Evolutionary conservation across 2,797 vertebrate genomes (phyloP), one percentile per base, ranked within the genome.

Genomic region (Trichosurus vulpecula): DNA sequence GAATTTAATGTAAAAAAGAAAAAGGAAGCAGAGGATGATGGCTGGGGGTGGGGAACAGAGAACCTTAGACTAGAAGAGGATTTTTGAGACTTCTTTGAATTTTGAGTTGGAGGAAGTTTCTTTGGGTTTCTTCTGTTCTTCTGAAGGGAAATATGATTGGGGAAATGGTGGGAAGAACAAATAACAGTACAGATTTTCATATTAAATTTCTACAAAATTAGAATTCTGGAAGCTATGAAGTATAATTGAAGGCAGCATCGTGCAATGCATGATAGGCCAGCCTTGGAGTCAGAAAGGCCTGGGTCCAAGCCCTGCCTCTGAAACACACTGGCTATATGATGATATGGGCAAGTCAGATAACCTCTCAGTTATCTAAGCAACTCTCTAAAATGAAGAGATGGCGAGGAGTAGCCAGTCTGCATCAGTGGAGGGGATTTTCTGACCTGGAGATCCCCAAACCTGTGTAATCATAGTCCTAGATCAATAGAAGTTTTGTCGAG

Each of bases 191-290:
- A 90, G 54, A 41, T 55, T 92, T 95, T 54, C 95, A 94, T 55
- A 31, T 55, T 41, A 96, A 93, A 90, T 90, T 93, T 53, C 94
- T 91, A 81, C 19, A 94, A 92, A 97, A 61, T 27, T 95, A 87
- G 41, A 27, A 12, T 92, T 92, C 52, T 74, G 52, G 55, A 92
- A 92, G 90, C 94, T 87, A 29, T n/a, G 51, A 94, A 96, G 41
- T 87, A 47, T 51, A 27, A 87, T 51, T 8, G 14, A 87, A 87
- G 22, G 13, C 25, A 47, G 10, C n/a, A 47, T 81, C n/a, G 66
- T 41, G n/a, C 41, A 51, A 87, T 27, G 41, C 51, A 87, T 10
- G 41, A 27, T 51, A 27, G 41, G 25, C 8, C 22, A 87, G 74
- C 9, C 25, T 47, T 11, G 25, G 41, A 27, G n/a, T 41, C 6